phyloP scores from a whole-genome alignment of 2,113 vertebrate genomes.

The Heptranchias perlo region DNA sequence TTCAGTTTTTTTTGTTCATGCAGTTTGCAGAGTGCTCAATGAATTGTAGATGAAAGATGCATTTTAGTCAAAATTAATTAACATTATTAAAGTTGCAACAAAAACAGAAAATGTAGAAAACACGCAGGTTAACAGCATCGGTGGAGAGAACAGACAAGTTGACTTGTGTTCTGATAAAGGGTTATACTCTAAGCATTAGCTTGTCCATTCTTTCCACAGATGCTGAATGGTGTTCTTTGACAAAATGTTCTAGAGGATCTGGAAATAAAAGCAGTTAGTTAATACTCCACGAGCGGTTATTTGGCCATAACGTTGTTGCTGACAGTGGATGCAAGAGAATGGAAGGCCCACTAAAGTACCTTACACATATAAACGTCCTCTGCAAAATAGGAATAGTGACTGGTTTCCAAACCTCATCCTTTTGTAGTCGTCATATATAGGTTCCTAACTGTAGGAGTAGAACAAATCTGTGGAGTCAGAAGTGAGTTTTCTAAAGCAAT shows the following conservation, averaged over 20 bases:
- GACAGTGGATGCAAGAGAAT: background rate
- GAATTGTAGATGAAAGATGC: background rate
- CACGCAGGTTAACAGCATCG: too few relatives aligned
- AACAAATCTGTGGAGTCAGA: background rate
- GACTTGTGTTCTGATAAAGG: too few relatives aligned
- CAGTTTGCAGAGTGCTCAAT: background rate
- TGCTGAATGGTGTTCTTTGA: too few relatives aligned
- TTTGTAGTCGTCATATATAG: background rate
- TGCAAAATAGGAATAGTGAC: background rate
- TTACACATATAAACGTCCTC: background rate
- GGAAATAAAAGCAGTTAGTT: too few relatives aligned
- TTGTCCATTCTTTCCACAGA: too few relatives aligned
- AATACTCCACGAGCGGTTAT: too few relatives aligned
- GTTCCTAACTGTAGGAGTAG: background rate
- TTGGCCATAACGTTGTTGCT: background rate
- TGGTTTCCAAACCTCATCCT: background rate
- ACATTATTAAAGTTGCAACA: too few relatives aligned
- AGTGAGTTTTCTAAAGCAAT: background rate
- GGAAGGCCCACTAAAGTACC: background rate
- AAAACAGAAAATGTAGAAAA: too few relatives aligned
- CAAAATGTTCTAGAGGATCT: too few relatives aligned
- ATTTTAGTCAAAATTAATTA: too few relatives aligned
- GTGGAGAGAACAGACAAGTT: too few relatives aligned
- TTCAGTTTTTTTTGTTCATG: background rate
- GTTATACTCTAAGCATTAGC: too few relatives aligned